phyloP scores from a whole-genome alignment of 1,140 invertebrate species.

The Homalodisca vitripennis region DNA sequence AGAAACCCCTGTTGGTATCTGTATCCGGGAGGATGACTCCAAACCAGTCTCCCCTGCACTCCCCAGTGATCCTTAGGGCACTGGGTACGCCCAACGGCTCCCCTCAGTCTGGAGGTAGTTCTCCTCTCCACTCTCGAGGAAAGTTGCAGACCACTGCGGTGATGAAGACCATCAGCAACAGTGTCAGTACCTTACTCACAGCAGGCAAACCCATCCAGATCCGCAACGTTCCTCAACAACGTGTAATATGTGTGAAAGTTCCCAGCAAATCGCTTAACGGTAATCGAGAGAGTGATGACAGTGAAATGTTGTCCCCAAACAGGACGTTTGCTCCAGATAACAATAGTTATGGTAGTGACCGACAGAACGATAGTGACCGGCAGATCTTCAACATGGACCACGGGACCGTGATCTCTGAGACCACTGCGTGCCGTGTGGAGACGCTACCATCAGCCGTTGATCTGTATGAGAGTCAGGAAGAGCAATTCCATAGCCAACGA shows the following conservation, averaged over 20 bases:
- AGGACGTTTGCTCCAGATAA: constrained; percentile 18
- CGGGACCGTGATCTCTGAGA: constrained; percentile 18
- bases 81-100: constrained; percentile 6
- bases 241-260: constrained; percentile 3
- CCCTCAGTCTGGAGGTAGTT: constrained; percentile 5
- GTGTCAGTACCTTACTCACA: background rate
- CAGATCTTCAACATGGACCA: constrained; percentile 17
- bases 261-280: background rate
- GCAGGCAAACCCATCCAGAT: constrained; percentile 12
- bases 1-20: background rate
- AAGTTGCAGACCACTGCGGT: background rate
- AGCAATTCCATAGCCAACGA: constrained; percentile 2
- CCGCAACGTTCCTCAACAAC: background rate
- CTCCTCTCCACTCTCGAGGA: background rate
- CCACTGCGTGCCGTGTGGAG: constrained; percentile 21
- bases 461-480: background rate
- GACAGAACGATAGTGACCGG: background rate
- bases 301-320: background rate
- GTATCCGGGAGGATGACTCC: constrained; percentile 1
- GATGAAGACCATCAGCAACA: background rate
- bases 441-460: constrained; percentile 1
- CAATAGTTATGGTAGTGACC: background rate
- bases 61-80: background rate
- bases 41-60: background rate
- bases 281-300: background rate